Conservation (phyloP, 30 jellyfish, hydroid and myxozoan species). For the Clytia hemisphaerica region DNA sequence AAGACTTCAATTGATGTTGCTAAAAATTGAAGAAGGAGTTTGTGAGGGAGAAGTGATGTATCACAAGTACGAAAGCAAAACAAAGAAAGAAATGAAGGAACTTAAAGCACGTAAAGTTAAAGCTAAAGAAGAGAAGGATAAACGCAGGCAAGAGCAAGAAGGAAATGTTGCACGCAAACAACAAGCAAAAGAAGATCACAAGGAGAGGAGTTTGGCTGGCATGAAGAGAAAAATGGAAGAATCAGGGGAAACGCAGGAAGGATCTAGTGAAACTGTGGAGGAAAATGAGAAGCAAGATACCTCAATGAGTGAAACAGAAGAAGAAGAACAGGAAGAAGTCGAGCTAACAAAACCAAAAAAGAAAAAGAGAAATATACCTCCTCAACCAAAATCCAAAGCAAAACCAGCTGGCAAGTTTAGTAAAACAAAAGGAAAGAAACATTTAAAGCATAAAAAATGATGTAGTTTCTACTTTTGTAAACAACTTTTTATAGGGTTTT, state of each 20-base stretch:
- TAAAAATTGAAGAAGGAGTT: slow-evolving; percentile 82
- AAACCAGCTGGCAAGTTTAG: too few species aligned
- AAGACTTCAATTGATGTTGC: slow-evolving; percentile 56
- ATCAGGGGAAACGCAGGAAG: slow-evolving; percentile 23
- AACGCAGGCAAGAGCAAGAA: slow-evolving; percentile 61
- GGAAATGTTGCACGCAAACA: slow-evolving; percentile 55
- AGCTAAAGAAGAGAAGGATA: slow-evolving; percentile 60
- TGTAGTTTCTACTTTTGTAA: too few species aligned
- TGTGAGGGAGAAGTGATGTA: slow-evolving; percentile 81
- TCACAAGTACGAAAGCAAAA: slow-evolving; percentile 61
- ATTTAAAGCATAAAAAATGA: too few species aligned
- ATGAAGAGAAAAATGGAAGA: slow-evolving; percentile 54
- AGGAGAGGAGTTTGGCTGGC: slow-evolving; percentile 68
- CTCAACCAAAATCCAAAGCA: too few species aligned
- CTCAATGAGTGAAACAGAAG: slow-evolving; percentile 40
- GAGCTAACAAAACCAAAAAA: too few species aligned
- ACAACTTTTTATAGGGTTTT: too few species aligned
- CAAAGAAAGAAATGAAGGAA: slow-evolving; percentile 51
- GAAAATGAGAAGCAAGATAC: slow-evolving; percentile 57
- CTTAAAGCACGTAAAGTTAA: slow-evolving; percentile 38
- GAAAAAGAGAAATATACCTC: too few species aligned
- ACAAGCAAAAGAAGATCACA: slow-evolving; percentile 42
- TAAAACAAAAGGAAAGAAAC: too few species aligned
- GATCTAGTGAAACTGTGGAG: slow-evolving; percentile 10
- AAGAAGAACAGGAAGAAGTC: slow-evolving; percentile 47